Conservation (phyloP, 2,797 vertebrate species). For the Sciaenops ocellatus region DNA sequence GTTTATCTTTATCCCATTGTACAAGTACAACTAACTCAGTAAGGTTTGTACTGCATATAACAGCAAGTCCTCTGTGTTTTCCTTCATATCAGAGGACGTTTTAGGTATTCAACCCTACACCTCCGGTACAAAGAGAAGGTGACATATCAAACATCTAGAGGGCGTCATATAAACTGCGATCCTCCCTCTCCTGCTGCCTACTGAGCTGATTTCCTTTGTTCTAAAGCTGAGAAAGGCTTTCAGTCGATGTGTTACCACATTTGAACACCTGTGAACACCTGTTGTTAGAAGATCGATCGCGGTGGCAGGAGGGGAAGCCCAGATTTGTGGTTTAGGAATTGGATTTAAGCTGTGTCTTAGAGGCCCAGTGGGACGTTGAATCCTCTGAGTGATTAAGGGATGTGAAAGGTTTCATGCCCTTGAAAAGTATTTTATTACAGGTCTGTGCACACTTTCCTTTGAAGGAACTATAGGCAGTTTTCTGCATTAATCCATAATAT, state of each 20-base stretch:
- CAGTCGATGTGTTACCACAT: conserved; percentile 67
- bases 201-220: conserved; percentile 75
- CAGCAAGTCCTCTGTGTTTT: not conserved
- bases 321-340: conserved; percentile 73
- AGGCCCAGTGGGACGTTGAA: conserved; percentile 72
- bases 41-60: conserved; percentile 1
- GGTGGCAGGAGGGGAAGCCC: conserved; percentile 65
- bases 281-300: conserved; percentile 76
- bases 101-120: conserved; percentile 48
- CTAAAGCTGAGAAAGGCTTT: conserved; percentile 67
- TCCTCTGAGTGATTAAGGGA: conserved; percentile 69
- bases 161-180: conserved; percentile 59
- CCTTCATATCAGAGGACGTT: conserved; percentile 10
- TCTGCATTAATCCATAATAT: conserved; percentile 3
- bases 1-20: conserved; percentile 2
- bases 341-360: conserved; percentile 73
- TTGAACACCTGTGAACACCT: conserved; percentile 76
- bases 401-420: conserved; percentile 71
- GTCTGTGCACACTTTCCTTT: conserved; percentile 28
- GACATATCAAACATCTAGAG: conserved; percentile 71
- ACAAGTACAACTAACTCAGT: not conserved
- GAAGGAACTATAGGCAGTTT: not conserved
- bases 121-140: conserved; percentile 57
- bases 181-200: conserved; percentile 47
- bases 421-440: conserved; percentile 67